phyloP scores from a whole-genome alignment of 2,113 vertebrate genomes.

The Gymnobelideus leadbeateri region DNA sequence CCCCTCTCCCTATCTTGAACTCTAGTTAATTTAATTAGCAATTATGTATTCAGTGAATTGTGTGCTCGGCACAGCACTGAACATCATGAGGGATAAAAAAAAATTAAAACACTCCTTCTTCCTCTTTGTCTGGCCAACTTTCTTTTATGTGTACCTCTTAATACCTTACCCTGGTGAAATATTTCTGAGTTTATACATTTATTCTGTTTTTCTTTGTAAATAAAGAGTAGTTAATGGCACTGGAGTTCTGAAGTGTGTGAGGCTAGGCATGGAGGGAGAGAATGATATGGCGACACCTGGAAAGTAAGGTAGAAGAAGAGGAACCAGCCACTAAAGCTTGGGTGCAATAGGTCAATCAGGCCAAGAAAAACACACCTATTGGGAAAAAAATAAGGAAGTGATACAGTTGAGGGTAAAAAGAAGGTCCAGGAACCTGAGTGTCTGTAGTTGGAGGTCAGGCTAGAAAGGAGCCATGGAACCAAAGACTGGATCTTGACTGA shows the following conservation, averaged over 20 bases:
- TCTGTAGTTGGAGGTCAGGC: background rate
- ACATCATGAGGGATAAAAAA: background rate
- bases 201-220: background rate
- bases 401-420: background rate
- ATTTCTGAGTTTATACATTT: background rate
- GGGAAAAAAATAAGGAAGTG: background rate
- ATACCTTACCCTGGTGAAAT: background rate
- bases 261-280: background rate
- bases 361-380: background rate
- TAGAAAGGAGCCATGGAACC: background rate
- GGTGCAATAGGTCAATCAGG: background rate
- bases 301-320: background rate
- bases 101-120: background rate
- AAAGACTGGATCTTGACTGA: background rate
- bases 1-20: background rate
- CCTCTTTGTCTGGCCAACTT: background rate
- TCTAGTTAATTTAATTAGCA: background rate
- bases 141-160: background rate
- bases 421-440: background rate
- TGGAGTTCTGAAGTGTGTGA: background rate
- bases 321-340: background rate
- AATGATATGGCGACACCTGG: background rate
- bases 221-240: background rate
- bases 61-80: background rate
- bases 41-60: background rate